Evolutionary conservation across 2,113 vertebrate genomes (phyloP), one percentile per base, ranked within the genome.

Genomic region (Oncorhynchus mykiss): DNA sequence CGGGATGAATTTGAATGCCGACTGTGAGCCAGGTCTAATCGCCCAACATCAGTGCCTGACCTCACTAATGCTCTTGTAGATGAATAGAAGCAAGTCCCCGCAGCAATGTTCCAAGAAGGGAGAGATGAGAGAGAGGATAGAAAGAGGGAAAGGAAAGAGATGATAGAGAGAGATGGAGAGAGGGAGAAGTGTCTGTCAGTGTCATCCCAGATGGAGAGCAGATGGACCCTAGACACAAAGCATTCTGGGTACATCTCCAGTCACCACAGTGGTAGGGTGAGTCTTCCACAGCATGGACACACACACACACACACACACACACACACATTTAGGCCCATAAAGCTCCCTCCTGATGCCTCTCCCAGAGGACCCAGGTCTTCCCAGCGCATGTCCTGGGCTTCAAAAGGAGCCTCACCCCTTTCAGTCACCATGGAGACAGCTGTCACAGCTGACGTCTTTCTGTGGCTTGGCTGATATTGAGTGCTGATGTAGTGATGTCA

Each of bases 181-280:
- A 62, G 48, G n/a, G 71, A 14, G 31, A 7, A 24, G 34, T 31
- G 39, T 70, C 39, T 70, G 39, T 70, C 18, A 48, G n/a, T 29
- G 22, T n/a, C 77, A 75, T 81, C 77, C 89, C 87, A 90, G 86
- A 90, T 89, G 87, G 86, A 86, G 82, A 81, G 78, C 88, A 90
- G 87, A 90, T 90, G 88, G 90, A 27, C 4, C 62, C 22, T 22
- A 51, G 45, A 25, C 68, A 48, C 68, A 70, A 48, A 48, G 39
- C 65, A 67, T 49, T 64, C 45, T 64, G 80, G 82, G 70, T 80
- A 72, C 29, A 16, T 81, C 75, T 89, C 80, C 82, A 88, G 87
- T 88, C 84, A 85, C 83, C 73, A 66, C 70, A 76, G 73, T 80
- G 78, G 76, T 64, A 80, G 77, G 71, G 74, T 82, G 87, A 88